Evolutionary conservation across 2,888 invertebrate species (phyloP), one percentile per base, ranked within the genome.

Genomic region (Dryadula phaetusa): DNA sequence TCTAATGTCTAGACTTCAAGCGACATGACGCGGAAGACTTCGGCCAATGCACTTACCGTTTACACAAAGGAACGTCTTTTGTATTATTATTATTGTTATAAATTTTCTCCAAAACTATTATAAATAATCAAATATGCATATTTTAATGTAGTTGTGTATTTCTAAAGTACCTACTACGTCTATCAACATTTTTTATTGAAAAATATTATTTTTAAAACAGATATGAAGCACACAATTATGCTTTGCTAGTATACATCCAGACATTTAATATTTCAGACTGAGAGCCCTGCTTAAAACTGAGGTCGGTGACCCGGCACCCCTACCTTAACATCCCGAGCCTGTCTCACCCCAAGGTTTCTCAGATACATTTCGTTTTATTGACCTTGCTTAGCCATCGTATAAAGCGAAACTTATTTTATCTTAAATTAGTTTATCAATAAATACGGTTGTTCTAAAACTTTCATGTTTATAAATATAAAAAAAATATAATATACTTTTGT

Each of bases 281-380:
- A 73, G 78, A 79, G 82, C 82, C 83, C 82, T 78, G 79, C 78
- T 81, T 74, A 76, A 81, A 80, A 71, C 70, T 75, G 77, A 75
- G 88, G 79, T 80, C 88, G 83, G 80, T 80, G 85, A 87, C 87
- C 90, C 84, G 80, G 78, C 88, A 86, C 89, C 90, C 90, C 82
- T 84, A 81, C 82, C 77, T 87, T 83, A 79, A 78, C 80, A 77
- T 80, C 77, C 79, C 78, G 74, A 80, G 77, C 78, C 79, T 81
- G 78, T 77, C 72, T 74, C 78, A 71, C 77, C 75, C 77, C 62
- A 74, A 75, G 68, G 61, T 72, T 71, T 61, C 66, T 67, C 53
- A 73, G 72, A 66, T 72, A 71, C 65, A 63, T 72, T 70, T 49
- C 49, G 62, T 74, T 71, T 71, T 75, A 73, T 73, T 72, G 73